These are phyloP conservation scores for Sceliomorpha sp. DNA, from an alignment of 2,888 invertebrate genomes.

Conservation along the genomic window DNA sequence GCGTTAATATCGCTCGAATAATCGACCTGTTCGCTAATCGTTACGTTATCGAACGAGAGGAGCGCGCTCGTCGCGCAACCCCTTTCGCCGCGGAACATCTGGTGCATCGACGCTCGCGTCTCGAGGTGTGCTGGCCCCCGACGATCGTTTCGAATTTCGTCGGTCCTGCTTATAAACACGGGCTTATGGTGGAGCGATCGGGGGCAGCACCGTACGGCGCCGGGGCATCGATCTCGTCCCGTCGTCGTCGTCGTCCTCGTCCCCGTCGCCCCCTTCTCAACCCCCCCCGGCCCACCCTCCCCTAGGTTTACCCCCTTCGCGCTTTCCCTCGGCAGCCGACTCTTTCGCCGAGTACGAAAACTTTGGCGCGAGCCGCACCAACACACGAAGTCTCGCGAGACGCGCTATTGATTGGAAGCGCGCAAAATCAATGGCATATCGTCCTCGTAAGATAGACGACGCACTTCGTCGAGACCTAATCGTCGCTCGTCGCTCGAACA, in stretches of 20 bases:
- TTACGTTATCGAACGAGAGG: too few species aligned
- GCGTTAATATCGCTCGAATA: too few species aligned
- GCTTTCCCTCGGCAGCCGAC: constrained; percentile 36
- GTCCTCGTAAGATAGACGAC: constrained; percentile 39
- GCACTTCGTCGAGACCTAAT: constrained; percentile 39
- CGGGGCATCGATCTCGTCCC: constrained; percentile 69
- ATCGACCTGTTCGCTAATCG: too few species aligned
- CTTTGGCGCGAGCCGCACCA: constrained; percentile 62
- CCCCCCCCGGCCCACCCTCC: too few species aligned
- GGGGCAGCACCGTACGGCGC: constrained; percentile 70
- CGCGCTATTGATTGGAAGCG: constrained; percentile 62
- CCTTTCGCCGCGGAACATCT: too few species aligned
- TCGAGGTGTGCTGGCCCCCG: too few species aligned
- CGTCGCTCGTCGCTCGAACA: constrained; percentile 26
- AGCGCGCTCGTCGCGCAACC: too few species aligned
- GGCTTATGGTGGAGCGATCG: constrained; percentile 58
- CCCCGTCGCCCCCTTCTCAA: constrained; percentile 24
- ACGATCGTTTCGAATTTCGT: constrained; percentile 24
- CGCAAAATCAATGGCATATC: constrained; percentile 61
- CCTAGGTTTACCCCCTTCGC: too few species aligned
- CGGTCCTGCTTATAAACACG: constrained; percentile 52
- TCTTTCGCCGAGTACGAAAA: constrained; percentile 63
- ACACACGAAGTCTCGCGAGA: constrained; percentile 52
- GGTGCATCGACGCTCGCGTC: too few species aligned
- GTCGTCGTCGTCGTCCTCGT: too few species aligned